phyloP scores from a whole-genome alignment of 2,797 vertebrate species.

The Leuciscus waleckii region DNA sequence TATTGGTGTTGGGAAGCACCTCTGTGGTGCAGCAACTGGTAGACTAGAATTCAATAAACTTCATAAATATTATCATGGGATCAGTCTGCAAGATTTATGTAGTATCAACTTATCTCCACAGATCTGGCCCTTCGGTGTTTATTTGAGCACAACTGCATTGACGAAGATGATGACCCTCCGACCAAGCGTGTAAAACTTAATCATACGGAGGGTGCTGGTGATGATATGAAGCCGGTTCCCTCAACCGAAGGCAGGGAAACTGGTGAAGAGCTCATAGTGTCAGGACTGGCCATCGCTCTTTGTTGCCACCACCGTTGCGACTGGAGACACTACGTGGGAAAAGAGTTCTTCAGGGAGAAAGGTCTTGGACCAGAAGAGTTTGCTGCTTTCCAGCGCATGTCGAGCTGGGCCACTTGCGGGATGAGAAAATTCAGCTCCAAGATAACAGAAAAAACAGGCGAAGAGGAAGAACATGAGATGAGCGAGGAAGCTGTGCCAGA shows the following conservation, averaged over 20 bases:
- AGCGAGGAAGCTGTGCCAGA: constrained; percentile 58
- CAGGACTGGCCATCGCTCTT: constrained; percentile 89
- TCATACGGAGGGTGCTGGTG: neutral
- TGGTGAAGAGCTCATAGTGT: constrained; percentile 67
- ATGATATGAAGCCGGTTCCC: constrained; percentile 7
- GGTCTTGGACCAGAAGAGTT: constrained; percentile 89
- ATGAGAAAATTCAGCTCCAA: constrained; percentile 67
- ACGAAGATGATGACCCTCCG: constrained; percentile 66
- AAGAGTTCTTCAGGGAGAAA: constrained; percentile 84
- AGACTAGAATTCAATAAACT: constrained; percentile 10
- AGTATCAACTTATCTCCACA: constrained; percentile 60
- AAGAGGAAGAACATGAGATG: constrained; percentile 73
- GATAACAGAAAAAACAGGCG: neutral
- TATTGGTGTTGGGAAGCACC: constrained; percentile 93
- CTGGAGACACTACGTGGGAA: constrained; percentile 94
- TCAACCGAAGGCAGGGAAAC: neutral
- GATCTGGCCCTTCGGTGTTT: constrained; percentile 94
- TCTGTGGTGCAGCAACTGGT: constrained; percentile 96
- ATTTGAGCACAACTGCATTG: constrained; percentile 72
- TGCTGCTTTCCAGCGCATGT: constrained; percentile 91
- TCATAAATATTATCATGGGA: neutral
- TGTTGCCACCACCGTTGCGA: constrained; percentile 98
- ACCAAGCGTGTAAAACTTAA: constrained; percentile 78
- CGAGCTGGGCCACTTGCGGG: constrained; percentile 97
- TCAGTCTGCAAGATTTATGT: neutral